Conservation (phyloP, 2,888 invertebrate genomes). For the Theristus sp. region DNA sequence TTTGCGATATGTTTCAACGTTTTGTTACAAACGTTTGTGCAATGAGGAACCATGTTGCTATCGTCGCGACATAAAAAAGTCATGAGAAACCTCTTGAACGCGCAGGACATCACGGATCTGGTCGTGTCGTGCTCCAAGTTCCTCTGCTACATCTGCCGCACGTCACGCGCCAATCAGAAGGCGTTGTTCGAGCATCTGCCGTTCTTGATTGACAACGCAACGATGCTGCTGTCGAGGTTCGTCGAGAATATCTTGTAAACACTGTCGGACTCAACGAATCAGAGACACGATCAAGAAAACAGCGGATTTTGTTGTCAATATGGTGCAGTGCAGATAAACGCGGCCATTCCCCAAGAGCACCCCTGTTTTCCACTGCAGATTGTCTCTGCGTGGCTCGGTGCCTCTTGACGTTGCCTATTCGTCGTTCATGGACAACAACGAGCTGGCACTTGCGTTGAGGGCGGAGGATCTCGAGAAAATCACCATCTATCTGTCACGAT, state of each 20-base stretch:
- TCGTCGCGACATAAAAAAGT: too few species aligned
- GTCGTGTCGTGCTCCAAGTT: slow-evolving; percentile 98
- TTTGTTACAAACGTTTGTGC: too few species aligned
- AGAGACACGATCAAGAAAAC: too few species aligned
- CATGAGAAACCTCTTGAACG: too few species aligned
- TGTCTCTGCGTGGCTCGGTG: slow-evolving; percentile 65
- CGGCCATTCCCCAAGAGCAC: too few species aligned
- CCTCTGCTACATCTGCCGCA: slow-evolving; percentile 96
- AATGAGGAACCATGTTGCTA: too few species aligned
- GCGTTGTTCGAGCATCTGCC: slow-evolving; percentile 99
- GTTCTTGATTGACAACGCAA: slow-evolving; percentile 91
- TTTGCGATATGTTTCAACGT: too few species aligned
- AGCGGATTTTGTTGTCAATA: too few species aligned
- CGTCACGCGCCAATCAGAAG: slow-evolving; percentile 88
- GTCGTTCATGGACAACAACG: slow-evolving; percentile 98
- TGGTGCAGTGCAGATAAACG: too few species aligned
- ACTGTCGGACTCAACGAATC: too few species aligned
- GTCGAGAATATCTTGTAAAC: too few species aligned
- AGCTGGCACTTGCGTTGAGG: slow-evolving; percentile 72
- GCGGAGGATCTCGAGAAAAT: slow-evolving; percentile 97
- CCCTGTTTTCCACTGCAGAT: too few species aligned
- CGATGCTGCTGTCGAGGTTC: slow-evolving; percentile 57
- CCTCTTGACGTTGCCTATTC: slow-evolving; percentile 97
- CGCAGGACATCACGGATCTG: slow-evolving; percentile 80
- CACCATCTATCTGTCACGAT: slow-evolving; percentile 85